Base-by-base conservation (phyloP, 2,113 vertebrate species). In the Ammodytes marinus region DNA sequence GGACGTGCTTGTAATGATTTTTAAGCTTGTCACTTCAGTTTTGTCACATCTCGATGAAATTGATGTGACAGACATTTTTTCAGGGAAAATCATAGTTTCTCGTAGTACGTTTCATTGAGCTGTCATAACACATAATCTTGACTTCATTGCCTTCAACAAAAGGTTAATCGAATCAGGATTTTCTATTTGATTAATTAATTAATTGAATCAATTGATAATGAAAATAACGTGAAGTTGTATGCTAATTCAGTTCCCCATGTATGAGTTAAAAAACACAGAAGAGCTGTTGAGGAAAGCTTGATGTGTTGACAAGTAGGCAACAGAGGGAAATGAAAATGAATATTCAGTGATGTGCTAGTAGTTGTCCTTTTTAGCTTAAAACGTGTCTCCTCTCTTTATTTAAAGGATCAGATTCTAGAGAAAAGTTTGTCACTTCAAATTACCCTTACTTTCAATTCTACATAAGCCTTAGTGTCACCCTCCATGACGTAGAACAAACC, bases 1-100 rank as follows among this genome's bases (percentile, higher is more conserved):
- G 10, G 70, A 72, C 63, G 83, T 85, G 57, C 83, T 82, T 85
- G 43, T 83, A 81, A 84, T 69, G 37, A 71, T 70, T 82, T 87
- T 85, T 78, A 68, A 73, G 69, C 61, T 43, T 55, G 65, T 78
- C 89, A 75, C 68, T 67, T 73, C 5, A 37, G 13, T 14, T 72
- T 75, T 73, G 17, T 77, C 45, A 76, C 54, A 4, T 3, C n/a
- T 63, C 68, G 77, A n/a, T 74, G 70, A 19, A 68, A 79, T 87
- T 72, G 46, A 65, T 49, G 45, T 78, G 54, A 66, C 43, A 43
- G 9, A 1, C 15, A 66, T 59, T 71, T 67, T 58, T 65, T 67
- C 69, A 77, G 68, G 63, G 52, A 59, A 77, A 80, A 80, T 45
- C 9, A 58, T 53, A 4, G 59, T 63, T 66, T 71, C n/a, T 54